Evolutionary conservation across 2,888 invertebrate species (phyloP).

Genomic region (Stenodema calcarata): DNA sequence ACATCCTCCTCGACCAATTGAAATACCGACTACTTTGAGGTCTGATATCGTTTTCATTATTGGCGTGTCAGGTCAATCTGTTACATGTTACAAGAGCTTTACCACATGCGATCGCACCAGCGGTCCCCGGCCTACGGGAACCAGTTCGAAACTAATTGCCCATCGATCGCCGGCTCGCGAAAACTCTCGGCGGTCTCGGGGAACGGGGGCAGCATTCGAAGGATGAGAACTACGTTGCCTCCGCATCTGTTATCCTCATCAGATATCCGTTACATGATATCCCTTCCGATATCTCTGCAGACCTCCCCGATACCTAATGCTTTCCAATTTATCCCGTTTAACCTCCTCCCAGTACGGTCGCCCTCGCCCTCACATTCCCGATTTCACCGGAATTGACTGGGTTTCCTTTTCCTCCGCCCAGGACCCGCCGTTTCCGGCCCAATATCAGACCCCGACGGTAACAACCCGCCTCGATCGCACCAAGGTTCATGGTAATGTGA

Average conservation of each 20-base stretch:
- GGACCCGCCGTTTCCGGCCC: background rate
- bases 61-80: background rate
- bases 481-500: too few relatives aligned
- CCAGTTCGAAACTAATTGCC: background rate
- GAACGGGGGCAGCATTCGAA: background rate
- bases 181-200: background rate
- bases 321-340: slow-evolving; percentile 23
- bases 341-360: background rate
- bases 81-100: background rate
- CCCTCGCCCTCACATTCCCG: background rate
- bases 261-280: slow-evolving; percentile 4
- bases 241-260: slow-evolving; percentile 30
- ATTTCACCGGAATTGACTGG: background rate
- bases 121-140: background rate
- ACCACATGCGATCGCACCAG: background rate
- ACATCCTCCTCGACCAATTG: too few relatives aligned
- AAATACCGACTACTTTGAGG: too few relatives aligned
- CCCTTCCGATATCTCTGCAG: slow-evolving; percentile 19
- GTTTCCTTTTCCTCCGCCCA: background rate
- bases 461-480: too few relatives aligned
- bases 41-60: too few relatives aligned
- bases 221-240: background rate
- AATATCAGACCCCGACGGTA: background rate
- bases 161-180: background rate
- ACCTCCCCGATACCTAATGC: slow-evolving; percentile 33